Evolutionary conservation across 2,113 vertebrate species (phyloP), one percentile per base, ranked within the genome.

Genomic region (Plectropomus leopardus): DNA sequence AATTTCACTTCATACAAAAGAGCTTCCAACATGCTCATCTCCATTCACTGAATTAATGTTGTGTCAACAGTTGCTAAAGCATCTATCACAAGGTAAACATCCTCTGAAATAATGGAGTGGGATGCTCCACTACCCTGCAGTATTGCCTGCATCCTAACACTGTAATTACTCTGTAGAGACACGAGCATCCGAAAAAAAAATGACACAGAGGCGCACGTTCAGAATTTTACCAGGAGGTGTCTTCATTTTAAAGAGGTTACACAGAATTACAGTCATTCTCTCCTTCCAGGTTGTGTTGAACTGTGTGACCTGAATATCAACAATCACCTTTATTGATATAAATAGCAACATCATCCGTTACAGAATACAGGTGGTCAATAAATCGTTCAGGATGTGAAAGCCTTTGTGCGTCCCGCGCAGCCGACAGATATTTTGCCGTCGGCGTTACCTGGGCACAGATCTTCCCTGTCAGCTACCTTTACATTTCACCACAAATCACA

Each of bases 51-150:
- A 80, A 80, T 78, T 63, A 51, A 82, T 78, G 24, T 72, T 65
- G 85, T 85, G 86, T 80, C 84, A 82, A 58, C 84, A 76, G 77
- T 78, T 53, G 76, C 66, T 55, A 34, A 60, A 78, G 72, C 80
- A 67, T 88, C 86, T 81, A 70, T 83, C 72, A 70, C 40, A 72
- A 81, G 45, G 66, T 76, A 86, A 89, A 86, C 76, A 86, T 85
- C 36, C 64, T 61, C 66, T 58, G 60, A 80, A 88, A 83, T 82
- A 83, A 88, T 88, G 70, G 72, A 61, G 76, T 54, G 59, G 68
- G 58, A 68, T 47, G 81, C 76, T 72, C 63, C 23, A 32, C 47
- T 59, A 57, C 55, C 82, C 78, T 58, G 24, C 54, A 21, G 61
- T 28, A 53, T 74, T 61, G 61, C 76, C 58, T 77, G 67, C 71